Evolutionary conservation across 2,113 vertebrate species (phyloP), one percentile per base, ranked within the genome.

Genomic region (Takifugu flavidus): DNA sequence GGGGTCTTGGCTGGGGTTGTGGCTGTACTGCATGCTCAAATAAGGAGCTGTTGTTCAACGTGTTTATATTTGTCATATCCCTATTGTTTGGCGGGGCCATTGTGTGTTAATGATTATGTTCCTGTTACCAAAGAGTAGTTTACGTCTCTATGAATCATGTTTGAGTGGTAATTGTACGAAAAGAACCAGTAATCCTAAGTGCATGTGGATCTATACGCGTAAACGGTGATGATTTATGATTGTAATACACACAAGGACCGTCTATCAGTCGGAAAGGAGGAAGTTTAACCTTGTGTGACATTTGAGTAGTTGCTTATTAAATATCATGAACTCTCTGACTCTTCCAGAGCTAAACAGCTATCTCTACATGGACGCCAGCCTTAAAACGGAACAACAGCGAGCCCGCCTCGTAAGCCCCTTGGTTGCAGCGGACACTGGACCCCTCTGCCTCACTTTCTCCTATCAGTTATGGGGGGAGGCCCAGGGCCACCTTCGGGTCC

Each of bases 391-490:
- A 75, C 90, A 91, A 31, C 94, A 95, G 84, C 90, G 77, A 3
- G 95, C 93, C 0, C 85, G 94, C 0, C 89, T 99, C 45, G 74
- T 96, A 69, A 96, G 97, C 80, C 94, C 95, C 0, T 62, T 80
- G 0, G 87, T 99, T 59, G 86, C 88, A 15, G 88, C 95, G 4
- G 93, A 94, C 20, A 88, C 83, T 0, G 95, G 93, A 0, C 93
- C 93, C 0, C 87, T 95, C 61, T 99, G 97, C 87, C 91, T 99
- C 85, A 89, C 93, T 50, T 99, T 99, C 87, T 94, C 92, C 67
- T 99, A 98, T 86, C 95, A 92, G 73, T 90, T 92, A 0, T 89
- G 79, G 1, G 94, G 94, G 13, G 91, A 93, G 72, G 92, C 82
- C 0, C 92, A 93, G 67, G 92, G 93, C 53, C 92, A 91, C 68